Evolutionary conservation across 1,140 invertebrate genomes (phyloP).

Genomic region (Glomeris maerens): DNA sequence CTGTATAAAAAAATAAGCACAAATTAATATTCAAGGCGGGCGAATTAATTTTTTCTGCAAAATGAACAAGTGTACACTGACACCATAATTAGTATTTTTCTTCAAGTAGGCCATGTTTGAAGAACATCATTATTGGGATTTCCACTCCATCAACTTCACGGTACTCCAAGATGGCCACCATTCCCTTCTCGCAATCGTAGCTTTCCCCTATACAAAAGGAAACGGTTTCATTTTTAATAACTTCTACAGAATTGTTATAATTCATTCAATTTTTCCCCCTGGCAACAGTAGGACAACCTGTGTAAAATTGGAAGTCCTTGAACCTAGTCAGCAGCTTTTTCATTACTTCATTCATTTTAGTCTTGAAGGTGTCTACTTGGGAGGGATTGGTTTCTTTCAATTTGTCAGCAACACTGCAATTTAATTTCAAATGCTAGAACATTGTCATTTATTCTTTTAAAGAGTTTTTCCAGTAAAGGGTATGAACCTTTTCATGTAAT

Average conservation of each 20-base stretch:
- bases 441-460: background rate
- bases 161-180: conserved; percentile 86
- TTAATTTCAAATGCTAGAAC: conserved; percentile 14
- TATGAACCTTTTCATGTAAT: conserved; percentile 87
- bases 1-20: no score
- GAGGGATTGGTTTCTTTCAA: conserved; percentile 62
- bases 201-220: conserved; percentile 54
- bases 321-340: conserved; percentile 82
- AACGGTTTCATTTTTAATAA: background rate
- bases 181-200: conserved; percentile 74
- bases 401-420: conserved; percentile 57
- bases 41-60: no score
- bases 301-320: conserved; percentile 88
- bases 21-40: no score
- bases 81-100: conserved; percentile 89
- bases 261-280: no score
- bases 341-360: conserved; percentile 87
- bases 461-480: conserved; percentile 3
- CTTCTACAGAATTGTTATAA: no score
- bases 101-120: conserved; percentile 86
- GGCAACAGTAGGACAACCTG: conserved; percentile 35
- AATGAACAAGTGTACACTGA: no score
- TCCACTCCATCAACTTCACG: conserved; percentile 69
- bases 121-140: conserved; percentile 79
- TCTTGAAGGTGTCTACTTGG: conserved; percentile 76